Percentiles rank a stretch among this genome's conserved stretches.
Conservation (phyloP, 2,888 invertebrate species). For the Dicranocentrus wangi region DNA sequence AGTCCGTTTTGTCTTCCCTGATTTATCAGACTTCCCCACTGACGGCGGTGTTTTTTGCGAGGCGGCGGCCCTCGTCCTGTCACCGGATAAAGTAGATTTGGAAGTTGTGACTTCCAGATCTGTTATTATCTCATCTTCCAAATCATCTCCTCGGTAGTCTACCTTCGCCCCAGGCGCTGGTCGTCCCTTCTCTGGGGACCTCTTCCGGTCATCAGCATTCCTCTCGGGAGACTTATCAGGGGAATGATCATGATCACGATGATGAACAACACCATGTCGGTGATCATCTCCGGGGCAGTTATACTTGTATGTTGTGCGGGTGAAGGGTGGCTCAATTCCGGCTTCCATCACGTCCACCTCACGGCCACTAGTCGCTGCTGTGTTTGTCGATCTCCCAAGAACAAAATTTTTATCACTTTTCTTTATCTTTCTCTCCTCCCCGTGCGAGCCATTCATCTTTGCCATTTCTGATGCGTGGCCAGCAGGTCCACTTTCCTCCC, state of each 20-base stretch:
- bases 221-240: constrained; percentile 51
- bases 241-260: constrained; percentile 12
- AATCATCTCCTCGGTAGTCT: constrained; percentile 9
- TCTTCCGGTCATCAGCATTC: constrained; percentile 57
- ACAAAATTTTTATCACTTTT: constrained; percentile 45
- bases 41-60: constrained; percentile 25
- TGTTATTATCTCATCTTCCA: constrained; percentile 65
- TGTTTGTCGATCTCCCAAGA: constrained; percentile 1
- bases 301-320: constrained; percentile 66
- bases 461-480: constrained; percentile 7
- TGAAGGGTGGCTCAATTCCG: constrained; percentile 70
- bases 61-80: neutral
- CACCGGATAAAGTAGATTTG: constrained; percentile 9
- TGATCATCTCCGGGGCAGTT: constrained; percentile 67
- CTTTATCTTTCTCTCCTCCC: constrained; percentile 31
- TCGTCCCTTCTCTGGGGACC: constrained; percentile 37
- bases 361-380: neutral
- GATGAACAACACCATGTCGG: constrained; percentile 54
- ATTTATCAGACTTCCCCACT: constrained; percentile 45
- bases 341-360: constrained; percentile 69
- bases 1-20: constrained; percentile 40
- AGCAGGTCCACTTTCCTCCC: constrained; percentile 40
- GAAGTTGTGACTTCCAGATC: constrained; percentile 19
- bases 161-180: constrained; percentile 12
- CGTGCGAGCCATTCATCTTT: constrained; percentile 51